These are phyloP conservation scores for Caerostris darwini DNA, from an alignment of 1,140 invertebrate species.

Conservation along the genomic window DNA sequence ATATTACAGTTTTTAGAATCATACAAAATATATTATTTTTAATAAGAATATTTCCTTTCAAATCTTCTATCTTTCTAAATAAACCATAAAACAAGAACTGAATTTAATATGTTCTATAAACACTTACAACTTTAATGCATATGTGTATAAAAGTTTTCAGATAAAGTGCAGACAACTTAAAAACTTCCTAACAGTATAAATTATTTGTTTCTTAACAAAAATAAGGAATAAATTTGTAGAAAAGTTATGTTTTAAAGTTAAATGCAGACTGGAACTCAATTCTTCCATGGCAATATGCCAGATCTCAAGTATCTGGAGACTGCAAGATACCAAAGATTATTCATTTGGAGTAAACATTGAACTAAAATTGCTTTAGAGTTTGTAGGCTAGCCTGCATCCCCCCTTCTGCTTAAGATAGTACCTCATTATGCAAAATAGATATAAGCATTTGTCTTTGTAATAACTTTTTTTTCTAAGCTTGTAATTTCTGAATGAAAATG, in stretches of 20 bases:
- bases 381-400: not conserved
- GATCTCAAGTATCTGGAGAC: conserved; percentile 28
- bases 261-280: not conserved
- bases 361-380: conserved; percentile 48
- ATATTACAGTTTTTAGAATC: no score
- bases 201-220: no score
- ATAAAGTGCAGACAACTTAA: no score
- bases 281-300: conserved; percentile 13
- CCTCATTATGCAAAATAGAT: conserved; percentile 35
- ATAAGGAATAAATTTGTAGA: no score
- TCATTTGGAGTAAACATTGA: conserved; percentile 34
- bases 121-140: no score
- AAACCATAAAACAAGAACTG: no score
- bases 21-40: no score
- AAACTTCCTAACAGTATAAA: no score
- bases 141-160: no score
- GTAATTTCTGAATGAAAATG: conserved; percentile 16
- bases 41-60: no score
- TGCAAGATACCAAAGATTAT: conserved; percentile 18
- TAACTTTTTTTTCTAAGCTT: conserved; percentile 58
- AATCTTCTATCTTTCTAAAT: no score
- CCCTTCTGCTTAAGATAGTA: not conserved
- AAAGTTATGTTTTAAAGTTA: not conserved
- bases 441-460: conserved; percentile 60
- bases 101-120: no score